Evolutionary conservation across 2,888 invertebrate genomes (phyloP).

Genomic region (Eristalis pertinax): DNA sequence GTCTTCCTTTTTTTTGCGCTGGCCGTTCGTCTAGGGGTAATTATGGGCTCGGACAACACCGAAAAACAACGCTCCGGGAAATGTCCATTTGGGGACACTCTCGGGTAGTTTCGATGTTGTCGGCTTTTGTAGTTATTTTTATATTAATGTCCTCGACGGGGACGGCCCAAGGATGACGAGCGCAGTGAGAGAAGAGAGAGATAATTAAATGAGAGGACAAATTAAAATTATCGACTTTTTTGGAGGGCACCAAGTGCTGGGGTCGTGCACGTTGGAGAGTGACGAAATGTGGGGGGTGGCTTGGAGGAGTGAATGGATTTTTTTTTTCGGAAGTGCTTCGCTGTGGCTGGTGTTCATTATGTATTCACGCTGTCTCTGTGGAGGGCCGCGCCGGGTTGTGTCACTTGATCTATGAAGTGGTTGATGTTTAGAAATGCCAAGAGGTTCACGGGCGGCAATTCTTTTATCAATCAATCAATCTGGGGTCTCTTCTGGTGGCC

Average conservation of each 20-base stretch:
- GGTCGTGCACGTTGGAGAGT: constrained; percentile 31
- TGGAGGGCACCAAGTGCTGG: constrained; percentile 16
- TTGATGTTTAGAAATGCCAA: not conserved
- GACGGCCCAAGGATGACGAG: not conserved
- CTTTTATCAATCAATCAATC: not conserved
- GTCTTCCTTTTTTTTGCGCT: not conserved
- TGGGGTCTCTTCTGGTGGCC: not conserved
- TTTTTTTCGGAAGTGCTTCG: not conserved
- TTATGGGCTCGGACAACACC: constrained; percentile 51
- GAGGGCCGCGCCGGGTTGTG: not conserved
- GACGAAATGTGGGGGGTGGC: not conserved
- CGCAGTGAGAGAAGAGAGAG: not conserved
- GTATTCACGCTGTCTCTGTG: too few relatives aligned
- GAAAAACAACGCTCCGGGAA: constrained; percentile 13
- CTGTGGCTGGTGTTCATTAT: not conserved
- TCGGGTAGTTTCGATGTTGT: constrained; percentile 47
- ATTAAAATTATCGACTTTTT: not conserved
- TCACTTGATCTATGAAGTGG: not conserved
- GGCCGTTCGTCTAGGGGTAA: constrained; percentile 38
- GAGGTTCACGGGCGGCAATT: not conserved
- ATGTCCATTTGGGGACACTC: constrained; percentile 44
- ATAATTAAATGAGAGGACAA: constrained; percentile 27
- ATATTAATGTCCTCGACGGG: constrained; percentile 19
- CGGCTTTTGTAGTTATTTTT: constrained; percentile 41
- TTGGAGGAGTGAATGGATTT: not conserved